Conservation (phyloP, 2,888 invertebrate species). For the Caenorhabditis sp. region DNA sequence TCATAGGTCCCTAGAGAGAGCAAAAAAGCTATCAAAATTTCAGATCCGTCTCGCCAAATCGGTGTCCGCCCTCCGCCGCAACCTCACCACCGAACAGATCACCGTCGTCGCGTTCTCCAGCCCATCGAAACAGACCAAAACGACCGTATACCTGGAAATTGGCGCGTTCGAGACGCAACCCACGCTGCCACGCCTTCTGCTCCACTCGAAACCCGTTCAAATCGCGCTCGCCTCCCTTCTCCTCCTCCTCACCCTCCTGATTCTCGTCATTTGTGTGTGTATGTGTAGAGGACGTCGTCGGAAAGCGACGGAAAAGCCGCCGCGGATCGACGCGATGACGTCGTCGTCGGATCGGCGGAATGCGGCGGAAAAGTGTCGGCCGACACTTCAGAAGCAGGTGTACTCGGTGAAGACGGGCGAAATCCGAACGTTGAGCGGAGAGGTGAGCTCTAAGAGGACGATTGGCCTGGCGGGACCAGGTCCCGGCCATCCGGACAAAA, state of each 20-base stretch:
- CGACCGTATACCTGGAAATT: constrained; percentile 70
- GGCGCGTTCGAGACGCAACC: constrained; percentile 82
- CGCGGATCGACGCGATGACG: too few relatives aligned
- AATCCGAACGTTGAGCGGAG: constrained; percentile 32
- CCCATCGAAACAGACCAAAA: constrained; percentile 54
- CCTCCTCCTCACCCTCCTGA: constrained; percentile 81
- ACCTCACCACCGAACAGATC: constrained; percentile 67
- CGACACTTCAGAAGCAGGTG: constrained; percentile 34
- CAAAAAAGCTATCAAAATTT: too few relatives aligned
- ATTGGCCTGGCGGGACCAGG: too few relatives aligned
- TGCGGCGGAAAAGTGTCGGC: neutral
- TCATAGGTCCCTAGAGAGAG: neutral
- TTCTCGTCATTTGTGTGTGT: constrained; percentile 83
- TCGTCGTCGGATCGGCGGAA: neutral
- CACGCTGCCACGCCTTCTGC: constrained; percentile 40
- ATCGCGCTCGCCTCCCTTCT: constrained; percentile 85
- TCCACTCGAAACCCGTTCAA: constrained; percentile 81
- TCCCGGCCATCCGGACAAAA: constrained; percentile 1
- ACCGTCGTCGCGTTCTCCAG: constrained; percentile 69
- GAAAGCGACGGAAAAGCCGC: too few relatives aligned
- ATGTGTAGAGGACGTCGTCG: too few relatives aligned
- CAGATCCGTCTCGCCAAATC: constrained; percentile 56
- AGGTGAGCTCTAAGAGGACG: neutral
- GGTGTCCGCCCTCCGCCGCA: constrained; percentile 51
- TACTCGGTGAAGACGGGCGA: constrained; percentile 56